Conservation (phyloP, 2,888 invertebrate genomes). For the Tortrix viridana region DNA sequence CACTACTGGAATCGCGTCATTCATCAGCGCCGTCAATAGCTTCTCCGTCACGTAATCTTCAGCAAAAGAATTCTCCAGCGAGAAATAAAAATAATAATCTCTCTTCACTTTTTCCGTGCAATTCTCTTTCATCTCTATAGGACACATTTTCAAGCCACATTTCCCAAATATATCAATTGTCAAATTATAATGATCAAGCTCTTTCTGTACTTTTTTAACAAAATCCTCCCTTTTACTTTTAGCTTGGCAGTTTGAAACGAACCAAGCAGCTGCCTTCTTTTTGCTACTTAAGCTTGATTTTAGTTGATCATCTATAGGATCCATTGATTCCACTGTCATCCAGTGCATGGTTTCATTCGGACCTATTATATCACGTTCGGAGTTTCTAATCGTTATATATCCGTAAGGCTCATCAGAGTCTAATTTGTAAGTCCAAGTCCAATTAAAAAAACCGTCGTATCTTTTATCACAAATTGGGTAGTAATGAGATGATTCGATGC, state of each 20-base stretch:
- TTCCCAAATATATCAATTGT: constrained; percentile 57
- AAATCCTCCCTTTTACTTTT: constrained; percentile 48
- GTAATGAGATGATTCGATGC: constrained; percentile 54
- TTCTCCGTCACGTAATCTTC: constrained; percentile 71
- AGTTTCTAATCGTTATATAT: constrained; percentile 53
- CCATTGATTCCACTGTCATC: constrained; percentile 52
- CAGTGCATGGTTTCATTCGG: constrained; percentile 55
- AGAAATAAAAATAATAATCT: constrained; percentile 64
- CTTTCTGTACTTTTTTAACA: constrained; percentile 46
- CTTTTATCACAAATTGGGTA: constrained; percentile 51
- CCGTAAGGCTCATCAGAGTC: constrained; percentile 57
- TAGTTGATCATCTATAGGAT: constrained; percentile 47
- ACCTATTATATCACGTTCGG: constrained; percentile 48
- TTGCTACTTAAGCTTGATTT: constrained; percentile 51
- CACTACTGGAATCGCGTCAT: constrained; percentile 63
- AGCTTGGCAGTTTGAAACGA: constrained; percentile 59
- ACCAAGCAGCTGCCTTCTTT: constrained; percentile 60
- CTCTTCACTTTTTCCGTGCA: constrained; percentile 52
- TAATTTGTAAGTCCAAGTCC: constrained; percentile 62
- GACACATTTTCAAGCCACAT: constrained; percentile 55
- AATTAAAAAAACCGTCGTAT: constrained; percentile 57
- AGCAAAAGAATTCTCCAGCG: constrained; percentile 64
- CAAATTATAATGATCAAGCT: constrained; percentile 49
- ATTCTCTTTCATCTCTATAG: constrained; percentile 44
- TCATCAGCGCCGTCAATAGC: constrained; percentile 54